A percentile compares a stretch with the other conserved stretches of the same genome.
These are phyloP conservation scores for Thunnus thynnus DNA, from an alignment of 2,113 vertebrate species.

Conservation along the genomic window DNA sequence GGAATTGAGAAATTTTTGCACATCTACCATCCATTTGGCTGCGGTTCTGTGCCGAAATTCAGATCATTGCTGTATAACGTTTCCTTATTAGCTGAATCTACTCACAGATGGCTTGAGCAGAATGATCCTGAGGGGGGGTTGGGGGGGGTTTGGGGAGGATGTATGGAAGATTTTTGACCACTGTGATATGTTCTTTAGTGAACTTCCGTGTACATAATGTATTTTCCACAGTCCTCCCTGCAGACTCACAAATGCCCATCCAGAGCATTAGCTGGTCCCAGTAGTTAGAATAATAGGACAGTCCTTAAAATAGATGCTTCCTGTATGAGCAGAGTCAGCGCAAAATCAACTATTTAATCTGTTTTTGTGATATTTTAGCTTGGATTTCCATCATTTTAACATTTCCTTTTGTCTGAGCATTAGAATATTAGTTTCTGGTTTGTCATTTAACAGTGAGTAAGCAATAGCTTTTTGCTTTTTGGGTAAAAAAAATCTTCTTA, in stretches of 20 bases:
- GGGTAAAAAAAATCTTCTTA: not conserved
- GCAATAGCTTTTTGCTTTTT: not conserved
- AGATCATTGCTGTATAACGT: not conserved
- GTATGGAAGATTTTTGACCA: constrained; percentile 16
- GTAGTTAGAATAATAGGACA: constrained; percentile 18
- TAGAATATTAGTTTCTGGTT: not conserved
- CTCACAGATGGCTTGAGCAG: constrained; percentile 48
- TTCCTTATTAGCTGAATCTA: not conserved
- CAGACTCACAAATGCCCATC: constrained; percentile 42
- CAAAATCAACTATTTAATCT: not conserved
- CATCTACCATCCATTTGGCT: not conserved
- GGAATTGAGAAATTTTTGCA: not conserved
- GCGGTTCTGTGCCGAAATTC: not conserved
- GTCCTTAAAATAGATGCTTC: constrained; percentile 40
- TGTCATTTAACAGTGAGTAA: not conserved
- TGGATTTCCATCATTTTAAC: not conserved
- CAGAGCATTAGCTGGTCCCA: not conserved
- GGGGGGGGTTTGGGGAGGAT: constrained; percentile 8
- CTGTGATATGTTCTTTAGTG: constrained; percentile 34
- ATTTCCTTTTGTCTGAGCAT: not conserved
- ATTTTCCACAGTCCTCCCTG: constrained; percentile 48
- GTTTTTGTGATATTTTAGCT: not conserved
- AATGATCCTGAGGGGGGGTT: constrained; percentile 13
- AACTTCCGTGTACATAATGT: constrained; percentile 25
- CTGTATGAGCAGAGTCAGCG: not conserved